These are phyloP conservation scores for Phodopus roborovskii DNA, from an alignment of 2,113 vertebrate species.

Conservation along the genomic window DNA sequence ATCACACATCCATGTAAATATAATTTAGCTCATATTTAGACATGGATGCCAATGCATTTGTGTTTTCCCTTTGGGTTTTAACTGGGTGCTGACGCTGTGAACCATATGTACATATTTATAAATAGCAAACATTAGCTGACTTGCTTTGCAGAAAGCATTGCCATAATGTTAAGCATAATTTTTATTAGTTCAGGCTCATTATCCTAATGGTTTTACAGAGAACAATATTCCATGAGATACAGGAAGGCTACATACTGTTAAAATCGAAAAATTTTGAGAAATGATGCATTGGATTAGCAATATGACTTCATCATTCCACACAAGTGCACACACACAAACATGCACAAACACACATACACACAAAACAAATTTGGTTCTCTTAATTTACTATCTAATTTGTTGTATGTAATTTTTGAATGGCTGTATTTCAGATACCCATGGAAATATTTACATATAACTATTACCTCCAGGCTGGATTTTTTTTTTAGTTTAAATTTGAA, in stretches of 20 bases:
- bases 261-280: conserved; percentile 3
- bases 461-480: background rate
- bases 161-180: conserved; percentile 72
- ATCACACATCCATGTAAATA: conserved; percentile 51
- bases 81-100: conserved; percentile 54
- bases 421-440: background rate
- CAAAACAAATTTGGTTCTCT: background rate
- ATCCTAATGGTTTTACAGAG: conserved; percentile 66
- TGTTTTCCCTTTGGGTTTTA: conserved; percentile 68
- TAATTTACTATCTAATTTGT: background rate
- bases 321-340: background rate
- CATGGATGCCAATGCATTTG: conserved; percentile 31
- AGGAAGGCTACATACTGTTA: background rate
- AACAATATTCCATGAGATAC: conserved; percentile 46
- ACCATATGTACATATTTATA: conserved; percentile 77
- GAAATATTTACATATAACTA: background rate
- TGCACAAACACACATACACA: background rate
- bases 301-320: background rate
- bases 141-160: conserved; percentile 64
- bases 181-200: conserved; percentile 81
- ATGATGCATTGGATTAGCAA: background rate
- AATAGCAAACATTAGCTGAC: conserved; percentile 69
- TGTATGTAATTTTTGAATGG: background rate
- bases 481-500: too few species aligned
- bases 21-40: conserved; percentile 77